phyloP scores from a whole-genome alignment of 2,888 invertebrate species.

The Cetonia aurata region DNA sequence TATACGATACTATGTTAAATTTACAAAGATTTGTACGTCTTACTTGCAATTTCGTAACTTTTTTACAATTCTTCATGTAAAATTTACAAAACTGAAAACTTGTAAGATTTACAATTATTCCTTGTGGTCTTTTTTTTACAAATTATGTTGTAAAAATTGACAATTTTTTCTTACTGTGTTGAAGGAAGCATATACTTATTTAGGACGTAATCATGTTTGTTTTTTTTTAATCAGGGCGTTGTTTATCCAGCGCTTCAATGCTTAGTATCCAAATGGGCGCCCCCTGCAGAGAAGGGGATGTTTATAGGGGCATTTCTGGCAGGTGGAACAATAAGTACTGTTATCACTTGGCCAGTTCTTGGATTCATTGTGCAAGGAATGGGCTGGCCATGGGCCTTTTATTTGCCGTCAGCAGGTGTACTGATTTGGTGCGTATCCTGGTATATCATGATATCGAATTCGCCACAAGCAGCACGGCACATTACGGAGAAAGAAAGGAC shows the following conservation, averaged over 20 bases:
- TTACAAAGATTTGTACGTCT: no score
- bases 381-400: constrained; percentile 64
- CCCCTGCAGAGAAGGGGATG: constrained; percentile 67
- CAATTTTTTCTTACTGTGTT: no score
- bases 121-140: no score
- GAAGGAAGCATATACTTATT: neutral
- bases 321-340: constrained; percentile 68
- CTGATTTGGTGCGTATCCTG: constrained; percentile 65
- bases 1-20: no score
- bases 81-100: no score
- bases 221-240: constrained; percentile 59
- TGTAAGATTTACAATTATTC: no score
- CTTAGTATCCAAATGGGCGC: constrained; percentile 66
- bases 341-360: constrained; percentile 67
- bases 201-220: neutral
- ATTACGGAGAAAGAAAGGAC: constrained; percentile 68
- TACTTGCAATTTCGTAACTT: no score
- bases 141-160: no score
- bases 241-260: constrained; percentile 63
- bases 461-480: constrained; percentile 70
- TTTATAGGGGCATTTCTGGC: constrained; percentile 67
- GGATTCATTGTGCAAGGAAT: constrained; percentile 63
- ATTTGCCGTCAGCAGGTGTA: constrained; percentile 58
- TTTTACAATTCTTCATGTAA: no score
- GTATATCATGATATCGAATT: constrained; percentile 68